These are phyloP conservation scores for Mimachlamys varia DNA, from an alignment of 2,888 invertebrate species.

Conservation along the genomic window DNA sequence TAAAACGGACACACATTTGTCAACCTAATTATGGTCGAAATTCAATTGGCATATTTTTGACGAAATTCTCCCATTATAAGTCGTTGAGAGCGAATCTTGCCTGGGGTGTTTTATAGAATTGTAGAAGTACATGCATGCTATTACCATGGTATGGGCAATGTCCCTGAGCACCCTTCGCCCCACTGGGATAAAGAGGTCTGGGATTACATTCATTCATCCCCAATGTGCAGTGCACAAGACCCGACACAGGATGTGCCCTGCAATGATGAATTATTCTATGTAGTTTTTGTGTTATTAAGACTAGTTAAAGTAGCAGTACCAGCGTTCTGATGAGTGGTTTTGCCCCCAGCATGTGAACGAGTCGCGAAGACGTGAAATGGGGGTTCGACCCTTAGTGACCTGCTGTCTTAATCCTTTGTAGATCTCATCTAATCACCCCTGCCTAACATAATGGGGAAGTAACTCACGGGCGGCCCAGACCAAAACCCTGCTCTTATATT, in stretches of 20 bases:
- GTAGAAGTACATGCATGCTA: background rate
- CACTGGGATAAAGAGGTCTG: background rate
- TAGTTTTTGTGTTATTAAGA: conserved; percentile 21
- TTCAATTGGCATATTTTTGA: background rate
- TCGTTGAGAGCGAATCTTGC: background rate
- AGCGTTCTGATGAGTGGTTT: background rate
- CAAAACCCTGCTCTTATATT: background rate
- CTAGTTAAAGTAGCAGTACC: background rate
- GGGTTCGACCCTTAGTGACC: background rate
- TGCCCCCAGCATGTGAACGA: background rate
- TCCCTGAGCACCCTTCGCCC: background rate
- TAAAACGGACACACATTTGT: conserved; percentile 19
- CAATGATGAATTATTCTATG: background rate
- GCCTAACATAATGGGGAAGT: background rate
- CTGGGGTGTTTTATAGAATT: background rate
- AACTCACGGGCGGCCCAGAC: background rate
- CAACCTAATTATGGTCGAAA: conserved; percentile 15
- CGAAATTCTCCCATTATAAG: background rate
- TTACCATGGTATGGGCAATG: background rate
- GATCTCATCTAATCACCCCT: background rate
- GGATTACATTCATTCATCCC: background rate
- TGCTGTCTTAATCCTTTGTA: background rate
- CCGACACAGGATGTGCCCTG: background rate
- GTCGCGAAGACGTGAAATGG: background rate
- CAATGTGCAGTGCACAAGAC: background rate